Conservation (phyloP, 92 coral and sea anemone species). For the Paragorgia papillata region DNA sequence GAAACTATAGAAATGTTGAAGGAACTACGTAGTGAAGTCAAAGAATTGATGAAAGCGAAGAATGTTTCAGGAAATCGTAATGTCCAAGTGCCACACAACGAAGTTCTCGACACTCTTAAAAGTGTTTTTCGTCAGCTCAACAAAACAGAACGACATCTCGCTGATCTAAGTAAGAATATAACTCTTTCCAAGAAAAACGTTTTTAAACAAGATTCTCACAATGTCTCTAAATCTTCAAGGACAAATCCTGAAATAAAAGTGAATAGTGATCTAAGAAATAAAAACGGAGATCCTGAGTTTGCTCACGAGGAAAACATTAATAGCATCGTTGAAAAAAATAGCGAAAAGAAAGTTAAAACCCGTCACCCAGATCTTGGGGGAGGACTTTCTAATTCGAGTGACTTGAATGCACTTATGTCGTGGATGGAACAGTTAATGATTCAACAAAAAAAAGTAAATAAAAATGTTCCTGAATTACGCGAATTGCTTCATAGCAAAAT, state of each 20-base stretch:
- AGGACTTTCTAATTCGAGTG: neutral
- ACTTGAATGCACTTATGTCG: neutral
- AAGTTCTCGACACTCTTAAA: neutral
- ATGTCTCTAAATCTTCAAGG: neutral
- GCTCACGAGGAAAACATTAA: neutral
- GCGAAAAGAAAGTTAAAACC: neutral
- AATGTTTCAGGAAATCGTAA: neutral
- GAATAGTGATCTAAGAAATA: neutral
- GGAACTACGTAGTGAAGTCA: neutral
- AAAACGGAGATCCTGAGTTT: neutral
- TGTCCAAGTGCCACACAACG: no score
- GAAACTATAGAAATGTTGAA: conserved; percentile 5
- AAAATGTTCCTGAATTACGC: conserved; percentile 3
- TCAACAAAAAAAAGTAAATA: conserved; percentile 1
- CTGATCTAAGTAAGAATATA: neutral
- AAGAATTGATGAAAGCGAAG: neutral
- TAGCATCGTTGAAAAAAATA: neutral
- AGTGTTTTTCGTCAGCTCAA: neutral
- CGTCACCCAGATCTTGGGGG: neutral
- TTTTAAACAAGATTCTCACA: neutral
- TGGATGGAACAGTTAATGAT: neutral
- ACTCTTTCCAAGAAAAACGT: neutral
- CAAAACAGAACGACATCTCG: neutral
- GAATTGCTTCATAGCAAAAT: neutral
- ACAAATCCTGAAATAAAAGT: neutral